A percentile compares a stretch with the other conserved stretches of the same genome.
These are phyloP conservation scores for Marmota monax DNA, from an alignment of 2,113 vertebrate genomes.

Conservation along the genomic window DNA sequence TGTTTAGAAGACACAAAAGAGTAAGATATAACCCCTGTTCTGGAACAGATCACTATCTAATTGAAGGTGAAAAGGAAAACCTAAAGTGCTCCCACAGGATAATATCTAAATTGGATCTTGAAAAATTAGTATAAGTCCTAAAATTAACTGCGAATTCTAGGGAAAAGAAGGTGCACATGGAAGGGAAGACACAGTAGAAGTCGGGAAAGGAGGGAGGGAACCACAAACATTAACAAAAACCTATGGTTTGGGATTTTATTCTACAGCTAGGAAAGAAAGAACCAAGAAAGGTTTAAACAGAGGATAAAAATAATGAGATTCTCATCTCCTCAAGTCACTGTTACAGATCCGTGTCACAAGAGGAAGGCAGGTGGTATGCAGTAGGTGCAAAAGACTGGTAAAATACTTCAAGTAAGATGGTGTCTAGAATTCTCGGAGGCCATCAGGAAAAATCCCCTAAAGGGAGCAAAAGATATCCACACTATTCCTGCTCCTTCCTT, in stretches of 20 bases:
- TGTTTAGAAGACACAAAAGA: not conserved
- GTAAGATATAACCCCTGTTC: not conserved
- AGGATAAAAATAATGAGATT: not conserved
- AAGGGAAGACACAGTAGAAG: not conserved
- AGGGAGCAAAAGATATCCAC: not conserved
- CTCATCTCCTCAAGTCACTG: not conserved
- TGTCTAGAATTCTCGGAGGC: not conserved
- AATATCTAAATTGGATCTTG: constrained; percentile 7
- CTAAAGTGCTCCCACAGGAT: not conserved
- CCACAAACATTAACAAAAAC: constrained; percentile 8
- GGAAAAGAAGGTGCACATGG: not conserved
- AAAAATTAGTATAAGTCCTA: constrained; percentile 43
- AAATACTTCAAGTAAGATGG: not conserved
- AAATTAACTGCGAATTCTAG: not conserved
- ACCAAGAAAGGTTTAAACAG: constrained; percentile 17
- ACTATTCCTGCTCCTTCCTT: not conserved
- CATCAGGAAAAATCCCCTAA: not conserved
- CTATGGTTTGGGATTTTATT: not conserved
- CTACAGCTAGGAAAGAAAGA: not conserved
- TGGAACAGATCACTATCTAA: not conserved
- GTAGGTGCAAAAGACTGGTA: not conserved
- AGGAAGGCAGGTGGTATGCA: not conserved
- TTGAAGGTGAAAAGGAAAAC: not conserved
- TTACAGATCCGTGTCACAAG: not conserved
- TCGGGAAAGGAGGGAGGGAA: not conserved